Conservation (phyloP, 30 jellyfish, hydroid and myxozoan genomes). For the Aurelia coerulea region DNA sequence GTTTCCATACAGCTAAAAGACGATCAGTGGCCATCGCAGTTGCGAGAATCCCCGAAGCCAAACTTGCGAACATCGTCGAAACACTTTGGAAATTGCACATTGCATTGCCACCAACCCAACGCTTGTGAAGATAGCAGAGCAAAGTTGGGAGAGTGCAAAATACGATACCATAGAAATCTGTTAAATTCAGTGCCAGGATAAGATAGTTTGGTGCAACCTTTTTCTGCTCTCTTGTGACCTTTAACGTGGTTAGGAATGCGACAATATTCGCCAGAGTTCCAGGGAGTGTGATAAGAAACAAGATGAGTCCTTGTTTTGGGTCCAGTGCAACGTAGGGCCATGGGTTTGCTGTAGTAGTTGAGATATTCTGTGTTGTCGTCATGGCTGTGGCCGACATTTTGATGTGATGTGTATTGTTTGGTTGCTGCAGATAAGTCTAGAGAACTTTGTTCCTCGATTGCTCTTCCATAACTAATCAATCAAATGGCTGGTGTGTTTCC, state of each 20-base stretch:
- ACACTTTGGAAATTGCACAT: slow-evolving; percentile 74
- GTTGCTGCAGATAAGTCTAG: too few species aligned
- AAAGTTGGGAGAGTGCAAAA: slow-evolving; percentile 76
- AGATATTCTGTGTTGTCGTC: slow-evolving; percentile 14
- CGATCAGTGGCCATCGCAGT: slow-evolving; percentile 73
- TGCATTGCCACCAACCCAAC: slow-evolving; percentile 75
- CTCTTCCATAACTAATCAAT: too few species aligned
- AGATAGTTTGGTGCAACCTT: slow-evolving; percentile 67
- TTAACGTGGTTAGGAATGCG: slow-evolving; percentile 52
- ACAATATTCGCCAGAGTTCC: slow-evolving; percentile 69
- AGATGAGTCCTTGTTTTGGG: slow-evolving; percentile 71
- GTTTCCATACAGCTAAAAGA: slow-evolving; percentile 56
- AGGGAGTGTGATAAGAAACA: slow-evolving; percentile 61
- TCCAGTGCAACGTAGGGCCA: slow-evolving; percentile 76
- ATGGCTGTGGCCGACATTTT: background rate
- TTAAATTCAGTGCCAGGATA: slow-evolving; percentile 63
- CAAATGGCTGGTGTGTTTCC: too few species aligned
- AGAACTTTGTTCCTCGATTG: too few species aligned
- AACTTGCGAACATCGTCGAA: slow-evolving; percentile 71
- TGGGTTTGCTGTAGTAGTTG: slow-evolving; percentile 19
- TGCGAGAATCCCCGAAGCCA: slow-evolving; percentile 78
- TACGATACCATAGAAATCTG: slow-evolving; percentile 72
- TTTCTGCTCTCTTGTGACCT: slow-evolving; percentile 40
- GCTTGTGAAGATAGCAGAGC: slow-evolving; percentile 65
- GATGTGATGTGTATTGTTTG: background rate